Base-by-base conservation (phyloP, 2,113 vertebrate genomes). In the Pungitius pungitius region DNA sequence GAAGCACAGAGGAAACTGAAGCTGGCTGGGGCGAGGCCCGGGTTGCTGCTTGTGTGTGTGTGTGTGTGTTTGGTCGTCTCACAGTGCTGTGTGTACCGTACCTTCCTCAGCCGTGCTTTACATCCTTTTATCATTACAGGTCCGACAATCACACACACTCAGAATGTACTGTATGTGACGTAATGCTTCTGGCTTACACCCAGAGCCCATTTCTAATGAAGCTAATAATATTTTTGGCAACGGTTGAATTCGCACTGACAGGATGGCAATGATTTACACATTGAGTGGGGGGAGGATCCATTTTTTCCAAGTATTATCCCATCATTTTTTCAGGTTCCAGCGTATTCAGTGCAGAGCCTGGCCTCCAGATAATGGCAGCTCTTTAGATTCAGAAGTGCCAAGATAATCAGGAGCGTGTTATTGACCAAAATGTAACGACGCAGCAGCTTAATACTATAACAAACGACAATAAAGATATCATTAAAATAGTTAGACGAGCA, bases 1-100 rank as follows among this genome's bases (percentile, higher is more conserved):
- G 71, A 77, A 74, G 80, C 82, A 73, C 83, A 81, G 81, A 70
- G 78, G 85, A 90, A 87, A 88, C 82, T 80, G 77, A 79, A 82
- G 85, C 80, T 69, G 78, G 55, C 69, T 70, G 64, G 24, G 78
- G 68, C 9, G 26, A 72, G 79, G 77, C 60, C 43, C 51, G 66
- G 57, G 66, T n/a, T 57, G 47, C 42, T 61, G 51, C 55, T 35
- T 79, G 56, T 85, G 52, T 69, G 24, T 75, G 45, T 64, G 39
- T 54, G 56, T 43, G 40, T 63, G 67, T n/a, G 60, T 22, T 15
- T 57, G 45, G 69, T 73, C n/a, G 47, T 59, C 43, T 73, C 69
- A 61, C 24, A 82, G 64, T 69, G 30, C 24, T 57, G 51, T 51
- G 9, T 58, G 51, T 27, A 76, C 69, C 18, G 12, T 78, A 82